phyloP scores from a whole-genome alignment of 2,888 invertebrate species.

The Philonicus albiceps region DNA sequence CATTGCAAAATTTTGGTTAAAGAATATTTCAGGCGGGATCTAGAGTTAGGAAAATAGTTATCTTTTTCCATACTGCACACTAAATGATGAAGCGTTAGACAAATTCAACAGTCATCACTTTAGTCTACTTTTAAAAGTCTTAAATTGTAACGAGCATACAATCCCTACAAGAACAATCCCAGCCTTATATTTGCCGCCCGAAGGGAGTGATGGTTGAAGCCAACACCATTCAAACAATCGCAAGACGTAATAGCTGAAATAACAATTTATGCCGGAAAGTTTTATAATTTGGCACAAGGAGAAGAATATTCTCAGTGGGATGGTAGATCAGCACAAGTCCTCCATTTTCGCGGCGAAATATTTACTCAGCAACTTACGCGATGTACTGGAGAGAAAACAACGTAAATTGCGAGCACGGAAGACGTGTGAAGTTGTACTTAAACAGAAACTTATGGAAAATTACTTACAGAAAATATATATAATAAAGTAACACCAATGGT shows the following conservation, averaged over 20 bases:
- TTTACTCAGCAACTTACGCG: neutral
- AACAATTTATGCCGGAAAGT: neutral
- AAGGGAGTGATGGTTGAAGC: neutral
- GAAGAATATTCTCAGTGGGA: neutral
- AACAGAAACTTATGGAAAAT: slow-evolving; percentile 28
- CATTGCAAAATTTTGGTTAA: too few relatives aligned
- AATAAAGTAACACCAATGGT: neutral
- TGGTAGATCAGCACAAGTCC: neutral
- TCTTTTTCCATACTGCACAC: neutral
- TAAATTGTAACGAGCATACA: neutral
- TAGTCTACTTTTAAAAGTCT: neutral
- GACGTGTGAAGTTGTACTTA: slow-evolving; percentile 34
- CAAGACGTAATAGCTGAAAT: slow-evolving; percentile 2
- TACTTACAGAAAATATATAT: slow-evolving; percentile 17
- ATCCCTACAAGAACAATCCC: neutral
- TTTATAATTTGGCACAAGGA: slow-evolving; percentile 2
- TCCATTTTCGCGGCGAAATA: neutral
- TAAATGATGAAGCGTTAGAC: neutral
- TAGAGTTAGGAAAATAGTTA: neutral
- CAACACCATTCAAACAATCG: neutral
- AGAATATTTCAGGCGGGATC: neutral
- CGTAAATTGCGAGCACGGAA: slow-evolving; percentile 1
- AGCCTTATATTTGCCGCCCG: neutral
- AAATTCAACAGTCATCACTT: neutral
- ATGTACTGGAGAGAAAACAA: slow-evolving; percentile 2